Evolutionary conservation across 1,140 invertebrate species (phyloP), one percentile per base, ranked within the genome.

Genomic region (Helicoverpa zea): DNA sequence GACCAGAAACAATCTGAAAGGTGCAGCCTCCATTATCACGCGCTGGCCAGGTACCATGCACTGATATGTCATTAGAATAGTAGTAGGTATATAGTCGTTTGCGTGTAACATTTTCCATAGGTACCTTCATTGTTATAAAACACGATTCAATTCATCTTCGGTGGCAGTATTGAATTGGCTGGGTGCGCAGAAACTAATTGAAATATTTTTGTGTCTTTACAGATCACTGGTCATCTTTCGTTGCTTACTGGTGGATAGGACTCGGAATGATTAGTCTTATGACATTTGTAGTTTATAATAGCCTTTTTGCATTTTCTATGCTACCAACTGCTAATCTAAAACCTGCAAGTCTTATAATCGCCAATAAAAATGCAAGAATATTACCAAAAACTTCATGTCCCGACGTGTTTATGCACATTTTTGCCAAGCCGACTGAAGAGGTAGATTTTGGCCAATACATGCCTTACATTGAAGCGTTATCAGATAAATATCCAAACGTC

Each of bases 251-350:
- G 91, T 94, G 92, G 92, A 85, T 93, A 74, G 92, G 86, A 47
- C 72, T 94, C 66, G 90, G 85, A 11, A 93, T 94, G 91, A 88
- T 94, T 35, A 87, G 84, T 23, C 47, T 94, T 10, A 87, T 82
- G 18, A 87, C 90, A 18, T 92, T 94, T 52, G 81, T 94, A n/a
- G 85, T 94, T 68, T 94, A 94, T 74, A 94, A 93, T 56, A 89
- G 86, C 54, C 78, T 93, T 13, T 78, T 90, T 58, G 82, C 86
- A 51, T 87, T 91, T 52, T 81, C 89, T 16, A 75, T 89, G 43
- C 64, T 92, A 56, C 87, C 90, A 49, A n/a, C 75, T 9, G 64
- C 80, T 2, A 79, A 87, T 14, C 58, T 54, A 43, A 89, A 83
- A 75, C 79, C 84, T 23, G 49, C 77, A 49, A 68, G 72, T 73